Evolutionary conservation across 2,888 invertebrate species (phyloP), one percentile per base, ranked within the genome.

Genomic region (Villa cingulata): DNA sequence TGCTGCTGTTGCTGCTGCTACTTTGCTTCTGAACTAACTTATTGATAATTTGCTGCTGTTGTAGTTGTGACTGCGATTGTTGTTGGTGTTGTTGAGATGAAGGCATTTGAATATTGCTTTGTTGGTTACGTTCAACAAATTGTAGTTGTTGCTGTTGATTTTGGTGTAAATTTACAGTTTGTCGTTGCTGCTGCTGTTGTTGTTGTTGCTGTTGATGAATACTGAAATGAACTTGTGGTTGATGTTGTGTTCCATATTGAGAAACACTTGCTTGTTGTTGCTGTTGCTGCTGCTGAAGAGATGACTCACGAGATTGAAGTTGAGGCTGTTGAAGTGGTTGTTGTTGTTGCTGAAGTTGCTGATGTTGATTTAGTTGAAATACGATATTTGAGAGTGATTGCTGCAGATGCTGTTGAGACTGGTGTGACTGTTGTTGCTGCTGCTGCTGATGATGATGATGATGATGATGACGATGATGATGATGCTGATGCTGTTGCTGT

Each of bases 241-340:
- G 52, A 42, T 46, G 54, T 43, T 50, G 54, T 42, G 37, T 32
- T 43, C 47, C 43, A 38, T 42, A 43, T 29, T 46, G 41, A 18
- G 46, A 42, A 37, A 46, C 46, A 42, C 19, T 29, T 41, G 41
- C 36, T 46, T 41, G 46, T 37, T 41, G 46, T 29, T 47, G 48
- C n/a, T 38, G 60, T 52, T 3, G 56, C 53, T 56, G 50, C 42
- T 61, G 58, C n/a, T 54, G 58, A 16, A 56, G 58, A n/a, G n/a
- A n/a, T 23, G 18, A 37, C 37, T 46, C 46, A 42, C 23, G 41
- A 27, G 41, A 46, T 46, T 42, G 45, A 19, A 23, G 41, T 15
- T 32, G 38, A 36, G 41, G 39, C 27, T 20, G 17, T 36, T 39
- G 45, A n/a, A n/a, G n/a, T 29, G 43, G 48, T 16, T 38, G 60